phyloP scores from a whole-genome alignment of 2,888 invertebrate genomes.

The Acleris emargana region DNA sequence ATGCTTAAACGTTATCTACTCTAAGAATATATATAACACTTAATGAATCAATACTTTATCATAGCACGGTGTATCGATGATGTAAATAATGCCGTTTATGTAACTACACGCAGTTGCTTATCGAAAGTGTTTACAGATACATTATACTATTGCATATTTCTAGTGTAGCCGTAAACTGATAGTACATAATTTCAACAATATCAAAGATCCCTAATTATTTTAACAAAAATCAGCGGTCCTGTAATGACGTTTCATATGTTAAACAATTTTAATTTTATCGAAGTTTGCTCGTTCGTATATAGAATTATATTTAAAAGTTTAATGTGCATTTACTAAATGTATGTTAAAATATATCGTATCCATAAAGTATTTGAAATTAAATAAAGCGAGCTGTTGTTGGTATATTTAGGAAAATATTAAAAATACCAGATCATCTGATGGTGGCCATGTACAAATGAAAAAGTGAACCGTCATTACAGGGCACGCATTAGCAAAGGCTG shows the following conservation, averaged over 20 bases:
- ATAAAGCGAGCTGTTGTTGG: constrained; percentile 80
- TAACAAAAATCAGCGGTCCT: constrained; percentile 51
- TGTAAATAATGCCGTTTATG: constrained; percentile 68
- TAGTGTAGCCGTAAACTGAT: constrained; percentile 78
- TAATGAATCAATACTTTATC: constrained; percentile 51
- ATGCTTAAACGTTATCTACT: constrained; percentile 61
- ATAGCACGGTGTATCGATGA: constrained; percentile 61
- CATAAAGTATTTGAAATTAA: constrained; percentile 67
- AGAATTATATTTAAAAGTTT: constrained; percentile 81
- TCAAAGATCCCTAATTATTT: constrained; percentile 76
- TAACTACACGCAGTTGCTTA: constrained; percentile 69
- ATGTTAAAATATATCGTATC: constrained; percentile 51
- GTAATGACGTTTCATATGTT: constrained; percentile 79
- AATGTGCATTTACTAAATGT: constrained; percentile 73
- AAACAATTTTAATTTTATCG: constrained; percentile 82
- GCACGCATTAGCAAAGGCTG: constrained; percentile 58
- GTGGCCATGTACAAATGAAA: constrained; percentile 86
- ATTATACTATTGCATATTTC: constrained; percentile 63
- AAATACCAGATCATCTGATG: constrained; percentile 88
- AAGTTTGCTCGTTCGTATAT: constrained; percentile 83
- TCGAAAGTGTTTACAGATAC: constrained; percentile 63
- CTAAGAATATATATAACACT: constrained; percentile 62
- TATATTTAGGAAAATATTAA: constrained; percentile 83
- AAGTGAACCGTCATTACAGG: constrained; percentile 70
- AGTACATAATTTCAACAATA: constrained; percentile 80